phyloP scores from a whole-genome alignment of 2,797 vertebrate genomes.

The Geotrypetes seraphini region DNA sequence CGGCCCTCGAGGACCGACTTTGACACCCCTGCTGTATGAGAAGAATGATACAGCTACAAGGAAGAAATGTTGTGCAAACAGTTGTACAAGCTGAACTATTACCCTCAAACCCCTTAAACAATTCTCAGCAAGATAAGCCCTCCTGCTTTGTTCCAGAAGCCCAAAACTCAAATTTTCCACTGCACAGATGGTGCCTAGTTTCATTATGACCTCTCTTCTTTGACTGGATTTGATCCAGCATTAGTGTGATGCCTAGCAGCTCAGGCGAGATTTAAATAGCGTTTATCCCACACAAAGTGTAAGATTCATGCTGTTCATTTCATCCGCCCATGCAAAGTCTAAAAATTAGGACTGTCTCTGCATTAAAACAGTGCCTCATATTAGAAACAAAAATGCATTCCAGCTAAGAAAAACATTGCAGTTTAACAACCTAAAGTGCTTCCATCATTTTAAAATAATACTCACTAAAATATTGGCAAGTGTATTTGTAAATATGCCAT shows the following conservation, averaged over 20 bases:
- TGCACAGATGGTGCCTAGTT: conserved; percentile 52
- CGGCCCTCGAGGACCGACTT: no score
- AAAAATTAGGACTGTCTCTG: background rate
- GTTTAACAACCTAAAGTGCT: no score
- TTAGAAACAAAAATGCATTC: background rate
- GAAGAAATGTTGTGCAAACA: no score
- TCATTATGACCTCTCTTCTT: conserved; percentile 39
- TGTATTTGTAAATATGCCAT: no score
- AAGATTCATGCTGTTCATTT: conserved; percentile 39
- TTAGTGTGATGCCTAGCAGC: conserved; percentile 33
- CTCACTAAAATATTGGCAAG: no score
- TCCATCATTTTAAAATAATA: no score
- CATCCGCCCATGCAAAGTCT: conserved; percentile 13
- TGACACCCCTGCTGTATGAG: no score
- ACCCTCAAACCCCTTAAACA: background rate
- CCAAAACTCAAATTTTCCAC: conserved; percentile 32
- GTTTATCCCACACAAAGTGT: conserved; percentile 32
- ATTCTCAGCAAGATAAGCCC: conserved; percentile 4
- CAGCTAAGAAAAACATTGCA: no score
- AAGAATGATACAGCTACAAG: no score
- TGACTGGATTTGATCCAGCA: conserved; percentile 43
- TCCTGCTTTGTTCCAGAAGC: conserved; percentile 24
- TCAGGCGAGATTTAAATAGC: conserved; percentile 41
- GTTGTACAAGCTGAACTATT: conserved; percentile 17
- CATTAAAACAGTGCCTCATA: background rate